Conservation (phyloP, 64 coral and sea anemone species). For the Catalaphyllia jardinei region DNA sequence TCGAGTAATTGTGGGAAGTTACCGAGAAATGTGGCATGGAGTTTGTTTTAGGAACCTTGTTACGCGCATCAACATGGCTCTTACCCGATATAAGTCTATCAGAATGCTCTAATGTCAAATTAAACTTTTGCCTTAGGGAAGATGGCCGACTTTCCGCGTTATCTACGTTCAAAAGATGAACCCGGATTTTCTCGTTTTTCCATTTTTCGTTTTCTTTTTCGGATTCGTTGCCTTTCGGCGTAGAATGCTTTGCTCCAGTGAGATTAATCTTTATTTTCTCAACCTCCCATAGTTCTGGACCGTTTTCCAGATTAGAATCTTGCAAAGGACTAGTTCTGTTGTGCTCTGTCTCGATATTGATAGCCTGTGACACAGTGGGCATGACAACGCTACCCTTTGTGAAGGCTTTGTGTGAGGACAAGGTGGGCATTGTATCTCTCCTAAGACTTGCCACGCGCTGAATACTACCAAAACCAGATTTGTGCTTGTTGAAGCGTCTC, state of each 20-base stretch:
- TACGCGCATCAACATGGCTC: background rate
- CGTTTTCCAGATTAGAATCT: background rate
- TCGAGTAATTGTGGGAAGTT: background rate
- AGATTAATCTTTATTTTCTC: conserved; percentile 7
- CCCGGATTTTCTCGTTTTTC: background rate
- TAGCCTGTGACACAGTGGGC: background rate
- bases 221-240: background rate
- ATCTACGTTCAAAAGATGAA: background rate
- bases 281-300: background rate
- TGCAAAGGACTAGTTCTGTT: too few relatives aligned
- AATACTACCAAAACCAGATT: background rate
- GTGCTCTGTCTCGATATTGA: background rate
- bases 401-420: background rate
- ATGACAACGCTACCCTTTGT: background rate
- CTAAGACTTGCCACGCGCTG: background rate
- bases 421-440: background rate
- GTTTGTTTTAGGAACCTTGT: background rate
- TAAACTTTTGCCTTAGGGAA: background rate
- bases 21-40: background rate
- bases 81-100: background rate
- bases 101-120: background rate
- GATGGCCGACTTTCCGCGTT: background rate
- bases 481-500: conserved; percentile 41
- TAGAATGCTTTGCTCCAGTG: background rate
- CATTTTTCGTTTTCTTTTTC: background rate